A percentile compares a stretch with the other conserved stretches of the same genome.
Evolutionary conservation across 2,888 invertebrate genomes (phyloP).

Genomic region (Gryllus longicercus): DNA sequence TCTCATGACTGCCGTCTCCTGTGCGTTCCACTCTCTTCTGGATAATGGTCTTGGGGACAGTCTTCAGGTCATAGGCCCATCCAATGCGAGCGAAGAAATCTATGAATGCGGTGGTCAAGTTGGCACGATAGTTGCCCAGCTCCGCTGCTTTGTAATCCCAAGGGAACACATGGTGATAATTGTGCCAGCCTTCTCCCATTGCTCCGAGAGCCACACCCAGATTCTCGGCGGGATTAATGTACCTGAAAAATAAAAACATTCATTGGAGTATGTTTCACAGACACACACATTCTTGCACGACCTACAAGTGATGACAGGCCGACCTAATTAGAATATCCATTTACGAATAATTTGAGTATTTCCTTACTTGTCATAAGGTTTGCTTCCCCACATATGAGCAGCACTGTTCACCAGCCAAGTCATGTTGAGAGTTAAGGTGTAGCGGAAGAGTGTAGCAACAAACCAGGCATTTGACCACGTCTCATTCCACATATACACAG

Average conservation of each 20-base stretch:
- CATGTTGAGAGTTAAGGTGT: conserved; percentile 74
- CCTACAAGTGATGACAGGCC: too few relatives aligned
- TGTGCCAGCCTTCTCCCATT: conserved; percentile 55
- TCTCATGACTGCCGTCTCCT: conserved; percentile 60
- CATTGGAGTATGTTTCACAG: background rate
- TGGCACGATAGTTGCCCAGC: conserved; percentile 61
- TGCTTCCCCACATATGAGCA: conserved; percentile 76
- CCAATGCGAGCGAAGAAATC: conserved; percentile 79
- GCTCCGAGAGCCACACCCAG: conserved; percentile 47
- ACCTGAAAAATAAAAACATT: background rate
- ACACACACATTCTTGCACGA: too few relatives aligned
- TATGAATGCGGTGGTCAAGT: conserved; percentile 73
- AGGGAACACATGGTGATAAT: conserved; percentile 66
- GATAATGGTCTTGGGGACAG: conserved; percentile 67
- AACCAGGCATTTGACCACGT: conserved; percentile 59
- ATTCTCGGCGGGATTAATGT: conserved; percentile 48
- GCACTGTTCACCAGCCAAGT: conserved; percentile 91
- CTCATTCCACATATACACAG: conserved; percentile 77
- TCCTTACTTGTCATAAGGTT: conserved; percentile 68
- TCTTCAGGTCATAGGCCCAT: conserved; percentile 83
- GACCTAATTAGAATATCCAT: background rate
- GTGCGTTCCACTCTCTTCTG: conserved; percentile 67
- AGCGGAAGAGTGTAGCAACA: conserved; percentile 70
- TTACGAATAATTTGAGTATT: conserved; percentile 27
- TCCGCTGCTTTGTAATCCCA: conserved; percentile 84